Evolutionary conservation across 2,113 vertebrate species (phyloP).

Genomic region (Oceanodroma tethys): DNA sequence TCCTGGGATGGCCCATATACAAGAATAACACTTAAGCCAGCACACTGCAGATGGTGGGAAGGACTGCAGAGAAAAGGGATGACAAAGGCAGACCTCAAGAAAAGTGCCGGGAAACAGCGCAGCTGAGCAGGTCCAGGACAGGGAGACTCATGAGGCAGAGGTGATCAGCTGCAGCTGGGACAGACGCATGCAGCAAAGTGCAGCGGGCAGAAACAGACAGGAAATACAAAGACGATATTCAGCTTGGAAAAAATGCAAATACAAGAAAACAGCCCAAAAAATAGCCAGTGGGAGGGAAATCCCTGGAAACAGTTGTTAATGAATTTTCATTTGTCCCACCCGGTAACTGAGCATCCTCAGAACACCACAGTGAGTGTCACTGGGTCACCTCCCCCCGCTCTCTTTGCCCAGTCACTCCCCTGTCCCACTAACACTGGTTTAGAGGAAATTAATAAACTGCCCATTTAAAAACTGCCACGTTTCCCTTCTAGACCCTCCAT

Average conservation of each 20-base stretch:
- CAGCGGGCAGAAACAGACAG: background rate
- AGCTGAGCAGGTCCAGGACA: background rate
- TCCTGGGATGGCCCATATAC: background rate
- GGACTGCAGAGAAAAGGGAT: background rate
- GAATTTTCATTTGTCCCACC: background rate
- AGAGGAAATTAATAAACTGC: background rate
- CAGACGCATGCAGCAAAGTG: background rate
- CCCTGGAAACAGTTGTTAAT: background rate
- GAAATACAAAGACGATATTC: background rate
- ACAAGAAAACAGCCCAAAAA: background rate
- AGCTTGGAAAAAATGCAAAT: background rate
- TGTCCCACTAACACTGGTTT: background rate
- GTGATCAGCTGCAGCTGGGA: background rate
- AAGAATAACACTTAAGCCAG: background rate
- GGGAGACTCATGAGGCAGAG: background rate
- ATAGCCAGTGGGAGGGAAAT: background rate
- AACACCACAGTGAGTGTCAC: background rate
- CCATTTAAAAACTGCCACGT: background rate
- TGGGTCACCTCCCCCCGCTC: background rate
- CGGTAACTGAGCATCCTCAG: background rate
- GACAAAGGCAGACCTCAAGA: background rate
- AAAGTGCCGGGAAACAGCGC: background rate
- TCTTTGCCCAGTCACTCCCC: background rate
- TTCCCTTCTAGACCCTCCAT: background rate
- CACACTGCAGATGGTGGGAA: background rate